Evolutionary conservation across 2,888 invertebrate genomes (phyloP), one percentile per base, ranked within the genome.

Genomic region (Cordilura impudica): DNA sequence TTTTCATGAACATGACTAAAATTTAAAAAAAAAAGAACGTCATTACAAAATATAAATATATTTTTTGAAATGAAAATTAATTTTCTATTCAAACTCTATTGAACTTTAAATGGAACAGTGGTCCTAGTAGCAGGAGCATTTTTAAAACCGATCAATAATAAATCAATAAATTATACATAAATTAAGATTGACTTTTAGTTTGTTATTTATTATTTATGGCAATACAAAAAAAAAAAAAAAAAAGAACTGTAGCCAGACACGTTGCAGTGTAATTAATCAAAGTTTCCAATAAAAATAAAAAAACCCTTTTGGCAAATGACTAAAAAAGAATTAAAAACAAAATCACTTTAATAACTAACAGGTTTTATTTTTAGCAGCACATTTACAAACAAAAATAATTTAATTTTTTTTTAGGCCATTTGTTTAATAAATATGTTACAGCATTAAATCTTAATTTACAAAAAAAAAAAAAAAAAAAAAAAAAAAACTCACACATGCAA

Each of bases 381-480:
- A 39, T n/a, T 3, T n/a, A 39, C 35, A 0, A 39, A 3, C 35
- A 39, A 39, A 39, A 39, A 39, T 4, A 39, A 39, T 39, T n/a
- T 39, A 2, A 2, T 12, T 2, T n/a, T 39, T 58, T 56, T 63
- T 63, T 61, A 61, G 45, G 61, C 61, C 61, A 63, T 19, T 63
- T 49, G 49, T 63, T 63, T 31, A 47, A 16, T 49, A 18, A 47
- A 63, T 29, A 49, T 47, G 47, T 29, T 47, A 31, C 45, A 31
- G 61, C 47, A n/a, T 63, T 63, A 49, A 63, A 63, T 49, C n/a
- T n/a, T n/a, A n/a, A n/a, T n/a, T n/a, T n/a, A n/a, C 61, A 49
- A 39, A 39, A 12, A 35, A 35, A 39, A 39, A 39, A n/a, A 39
- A n/a, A n/a, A n/a, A n/a, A n/a, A n/a, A n/a, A n/a, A n/a, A n/a